Evolutionary conservation across 1,140 invertebrate species (phyloP).

Genomic region (Apis cerana): DNA sequence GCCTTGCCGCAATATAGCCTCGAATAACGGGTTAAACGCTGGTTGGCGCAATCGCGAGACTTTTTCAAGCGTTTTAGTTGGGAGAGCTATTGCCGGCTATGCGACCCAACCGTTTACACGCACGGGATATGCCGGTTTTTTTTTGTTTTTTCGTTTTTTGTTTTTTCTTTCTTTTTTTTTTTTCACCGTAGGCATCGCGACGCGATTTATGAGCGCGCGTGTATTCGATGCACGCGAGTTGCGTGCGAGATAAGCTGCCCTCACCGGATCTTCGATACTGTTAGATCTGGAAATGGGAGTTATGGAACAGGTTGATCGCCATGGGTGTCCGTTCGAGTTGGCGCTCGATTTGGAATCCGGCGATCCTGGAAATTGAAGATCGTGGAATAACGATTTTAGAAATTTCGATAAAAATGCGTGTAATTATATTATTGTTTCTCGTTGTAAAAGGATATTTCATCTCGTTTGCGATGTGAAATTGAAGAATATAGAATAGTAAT

Average conservation of each 20-base stretch:
- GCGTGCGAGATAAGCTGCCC: background rate
- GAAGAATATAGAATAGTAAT: too few relatives aligned
- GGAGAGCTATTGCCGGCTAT: conserved; percentile 4
- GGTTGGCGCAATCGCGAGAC: conserved; percentile 9
- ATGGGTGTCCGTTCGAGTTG: background rate
- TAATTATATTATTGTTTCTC: too few relatives aligned
- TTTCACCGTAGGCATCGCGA: background rate
- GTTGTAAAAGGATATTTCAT: too few relatives aligned
- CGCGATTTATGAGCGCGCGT: conserved; percentile 5
- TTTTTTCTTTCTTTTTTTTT: background rate
- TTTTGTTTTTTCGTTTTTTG: too few relatives aligned
- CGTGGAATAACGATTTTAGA: too few relatives aligned
- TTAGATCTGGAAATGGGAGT: background rate
- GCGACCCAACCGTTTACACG: conserved; percentile 14
- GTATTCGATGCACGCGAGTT: background rate
- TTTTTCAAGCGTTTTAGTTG: conserved; percentile 8
- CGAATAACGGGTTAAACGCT: conserved; percentile 36
- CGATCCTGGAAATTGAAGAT: too few relatives aligned
- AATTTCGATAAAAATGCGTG: too few relatives aligned
- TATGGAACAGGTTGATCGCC: background rate
- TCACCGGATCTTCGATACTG: background rate
- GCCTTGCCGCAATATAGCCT: conserved; percentile 12
- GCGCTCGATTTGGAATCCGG: too few relatives aligned
- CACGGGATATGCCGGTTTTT: background rate
- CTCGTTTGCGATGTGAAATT: too few relatives aligned